Evolutionary conservation across 2,888 invertebrate species (phyloP).

Genomic region (Crossocerus cetratus): DNA sequence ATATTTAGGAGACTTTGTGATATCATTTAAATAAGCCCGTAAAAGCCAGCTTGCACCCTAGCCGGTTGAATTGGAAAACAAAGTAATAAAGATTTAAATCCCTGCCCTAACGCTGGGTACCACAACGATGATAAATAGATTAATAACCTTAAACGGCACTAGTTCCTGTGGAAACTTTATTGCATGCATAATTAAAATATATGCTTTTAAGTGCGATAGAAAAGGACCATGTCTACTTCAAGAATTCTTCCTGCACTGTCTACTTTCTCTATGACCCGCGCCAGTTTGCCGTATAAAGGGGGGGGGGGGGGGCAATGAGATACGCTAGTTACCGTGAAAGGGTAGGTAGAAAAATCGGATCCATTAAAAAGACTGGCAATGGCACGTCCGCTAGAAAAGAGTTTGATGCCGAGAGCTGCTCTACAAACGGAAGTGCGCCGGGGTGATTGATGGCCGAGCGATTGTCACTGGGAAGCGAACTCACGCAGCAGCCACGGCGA

Average conservation of each 20-base stretch:
- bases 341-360: constrained; percentile 21
- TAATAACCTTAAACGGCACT: no score
- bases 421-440: constrained; percentile 47
- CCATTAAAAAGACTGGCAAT: constrained; percentile 39
- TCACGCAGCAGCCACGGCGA: constrained; percentile 31
- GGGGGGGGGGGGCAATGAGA: neutral
- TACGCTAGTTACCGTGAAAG: neutral
- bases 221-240: no score
- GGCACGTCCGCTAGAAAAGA: constrained; percentile 17
- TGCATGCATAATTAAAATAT: no score
- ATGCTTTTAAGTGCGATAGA: no score
- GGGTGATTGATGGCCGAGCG: constrained; percentile 55
- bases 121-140: no score
- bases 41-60: constrained; percentile 47
- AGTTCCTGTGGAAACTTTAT: no score
- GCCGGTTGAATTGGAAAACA: constrained; percentile 28
- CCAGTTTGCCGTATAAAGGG: no score
- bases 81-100: neutral
- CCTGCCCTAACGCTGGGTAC: neutral
- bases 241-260: no score
- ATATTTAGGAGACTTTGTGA: constrained; percentile 68
- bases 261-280: no score
- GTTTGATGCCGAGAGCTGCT: constrained; percentile 8
- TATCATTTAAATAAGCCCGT: constrained; percentile 69
- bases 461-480: constrained; percentile 45